These are phyloP conservation scores for Chunga burmeisteri DNA, from an alignment of 2,113 vertebrate genomes.

Conservation along the genomic window DNA sequence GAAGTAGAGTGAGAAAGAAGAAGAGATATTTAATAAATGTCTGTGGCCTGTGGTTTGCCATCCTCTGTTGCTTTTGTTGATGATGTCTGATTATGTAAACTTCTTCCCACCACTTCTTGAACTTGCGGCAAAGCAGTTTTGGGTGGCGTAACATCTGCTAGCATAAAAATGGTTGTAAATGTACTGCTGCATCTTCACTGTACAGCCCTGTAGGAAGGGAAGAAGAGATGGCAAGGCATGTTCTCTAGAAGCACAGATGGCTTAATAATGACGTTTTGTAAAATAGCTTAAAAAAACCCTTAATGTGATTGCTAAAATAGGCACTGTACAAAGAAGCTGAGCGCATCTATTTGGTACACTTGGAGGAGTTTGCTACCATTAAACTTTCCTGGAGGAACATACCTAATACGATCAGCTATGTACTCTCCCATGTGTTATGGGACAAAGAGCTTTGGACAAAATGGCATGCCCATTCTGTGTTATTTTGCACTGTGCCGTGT, in stretches of 20 bases:
- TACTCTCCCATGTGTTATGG: neutral
- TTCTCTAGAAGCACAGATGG: neutral
- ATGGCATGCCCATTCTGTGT: rapidly evolving
- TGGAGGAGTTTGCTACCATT: neutral
- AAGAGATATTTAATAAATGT: neutral
- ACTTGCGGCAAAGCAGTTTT: conserved; percentile 23
- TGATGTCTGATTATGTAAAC: neutral
- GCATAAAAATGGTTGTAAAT: neutral
- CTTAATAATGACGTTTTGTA: neutral
- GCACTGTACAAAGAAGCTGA: neutral
- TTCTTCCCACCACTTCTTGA: conserved; percentile 14
- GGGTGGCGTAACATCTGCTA: neutral
- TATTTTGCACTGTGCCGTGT: neutral
- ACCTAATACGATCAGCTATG: neutral
- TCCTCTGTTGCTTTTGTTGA: neutral
- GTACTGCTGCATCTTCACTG: neutral
- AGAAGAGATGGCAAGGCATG: neutral
- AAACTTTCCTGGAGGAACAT: neutral
- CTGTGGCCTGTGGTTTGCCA: neutral
- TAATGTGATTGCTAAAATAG: neutral
- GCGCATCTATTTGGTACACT: neutral
- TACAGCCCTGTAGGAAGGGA: neutral
- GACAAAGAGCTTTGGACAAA: neutral
- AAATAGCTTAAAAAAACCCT: neutral
- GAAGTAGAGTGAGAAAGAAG: neutral